Evolutionary conservation across 2,888 invertebrate genomes (phyloP).

Genomic region (Agrochola litura): DNA sequence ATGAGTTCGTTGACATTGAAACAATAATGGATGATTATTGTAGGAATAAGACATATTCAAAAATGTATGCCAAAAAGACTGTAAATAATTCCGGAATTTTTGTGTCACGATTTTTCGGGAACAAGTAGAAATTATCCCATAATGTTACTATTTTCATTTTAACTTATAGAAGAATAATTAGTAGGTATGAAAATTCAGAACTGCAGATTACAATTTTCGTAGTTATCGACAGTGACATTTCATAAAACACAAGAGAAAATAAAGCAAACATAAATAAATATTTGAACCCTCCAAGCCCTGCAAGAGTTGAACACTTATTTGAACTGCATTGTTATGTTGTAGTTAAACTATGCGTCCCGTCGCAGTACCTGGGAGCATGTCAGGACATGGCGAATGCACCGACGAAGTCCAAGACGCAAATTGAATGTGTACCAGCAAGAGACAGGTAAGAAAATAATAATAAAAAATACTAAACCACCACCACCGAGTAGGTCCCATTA

Average conservation of each 20-base stretch:
- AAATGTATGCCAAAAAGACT: neutral
- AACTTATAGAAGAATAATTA: neutral
- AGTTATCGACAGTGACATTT: neutral
- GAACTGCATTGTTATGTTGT: conserved; percentile 52
- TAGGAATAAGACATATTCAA: neutral
- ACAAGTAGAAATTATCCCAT: neutral
- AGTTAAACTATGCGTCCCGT: conserved; percentile 95
- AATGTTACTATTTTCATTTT: neutral
- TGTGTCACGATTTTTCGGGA: neutral
- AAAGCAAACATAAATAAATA: neutral
- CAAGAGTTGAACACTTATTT: neutral
- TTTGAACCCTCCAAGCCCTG: neutral
- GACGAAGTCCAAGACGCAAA: conserved; percentile 90
- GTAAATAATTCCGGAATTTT: neutral
- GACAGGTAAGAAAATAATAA: conserved; percentile 91
- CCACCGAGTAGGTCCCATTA: neutral
- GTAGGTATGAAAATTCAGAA: neutral
- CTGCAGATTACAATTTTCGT: neutral
- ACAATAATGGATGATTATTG: neutral
- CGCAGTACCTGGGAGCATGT: conserved; percentile 91
- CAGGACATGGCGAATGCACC: conserved; percentile 92
- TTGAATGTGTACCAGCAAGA: conserved; percentile 93
- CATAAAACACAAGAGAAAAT: neutral
- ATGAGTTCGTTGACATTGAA: conserved; percentile 42
- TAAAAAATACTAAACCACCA: neutral